These are phyloP conservation scores for Globodera ellingtonae DNA, from an alignment of 1,140 invertebrate genomes.

Conservation along the genomic window DNA sequence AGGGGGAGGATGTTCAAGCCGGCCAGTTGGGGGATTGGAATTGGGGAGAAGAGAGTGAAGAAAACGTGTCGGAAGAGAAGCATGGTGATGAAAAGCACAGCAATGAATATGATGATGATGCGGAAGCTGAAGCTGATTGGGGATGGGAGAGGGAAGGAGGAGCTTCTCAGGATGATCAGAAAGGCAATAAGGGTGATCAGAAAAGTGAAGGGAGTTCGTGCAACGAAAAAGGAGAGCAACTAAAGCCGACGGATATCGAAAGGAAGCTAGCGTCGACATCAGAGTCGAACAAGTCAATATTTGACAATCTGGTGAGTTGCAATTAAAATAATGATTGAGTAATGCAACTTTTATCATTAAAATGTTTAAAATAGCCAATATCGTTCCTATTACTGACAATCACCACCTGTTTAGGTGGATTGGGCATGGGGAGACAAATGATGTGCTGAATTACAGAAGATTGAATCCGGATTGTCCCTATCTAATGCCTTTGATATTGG, in stretches of 20 bases:
- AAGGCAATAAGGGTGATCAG: neutral
- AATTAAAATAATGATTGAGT: neutral
- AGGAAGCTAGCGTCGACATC: neutral
- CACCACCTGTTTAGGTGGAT: neutral
- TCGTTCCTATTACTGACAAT: neutral
- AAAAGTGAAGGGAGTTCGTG: neutral
- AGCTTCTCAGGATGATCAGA: neutral
- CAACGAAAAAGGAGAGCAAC: neutral
- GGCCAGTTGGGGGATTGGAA: neutral
- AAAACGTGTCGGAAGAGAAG: neutral
- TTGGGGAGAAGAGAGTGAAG: neutral
- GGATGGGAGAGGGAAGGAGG: neutral
- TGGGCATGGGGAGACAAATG: constrained; percentile 11
- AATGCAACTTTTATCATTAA: neutral
- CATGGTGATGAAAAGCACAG: neutral
- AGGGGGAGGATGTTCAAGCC: neutral
- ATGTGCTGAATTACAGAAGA: no score
- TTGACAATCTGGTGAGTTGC: neutral
- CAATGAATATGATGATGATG: no score
- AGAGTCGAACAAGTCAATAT: neutral
- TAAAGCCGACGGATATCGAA: neutral
- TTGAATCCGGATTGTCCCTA: no score
- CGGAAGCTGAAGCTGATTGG: neutral
- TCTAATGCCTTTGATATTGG: no score
- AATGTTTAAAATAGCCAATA: neutral